Base-by-base conservation (phyloP, 2,888 invertebrate genomes). In the Anticlea derivata region DNA sequence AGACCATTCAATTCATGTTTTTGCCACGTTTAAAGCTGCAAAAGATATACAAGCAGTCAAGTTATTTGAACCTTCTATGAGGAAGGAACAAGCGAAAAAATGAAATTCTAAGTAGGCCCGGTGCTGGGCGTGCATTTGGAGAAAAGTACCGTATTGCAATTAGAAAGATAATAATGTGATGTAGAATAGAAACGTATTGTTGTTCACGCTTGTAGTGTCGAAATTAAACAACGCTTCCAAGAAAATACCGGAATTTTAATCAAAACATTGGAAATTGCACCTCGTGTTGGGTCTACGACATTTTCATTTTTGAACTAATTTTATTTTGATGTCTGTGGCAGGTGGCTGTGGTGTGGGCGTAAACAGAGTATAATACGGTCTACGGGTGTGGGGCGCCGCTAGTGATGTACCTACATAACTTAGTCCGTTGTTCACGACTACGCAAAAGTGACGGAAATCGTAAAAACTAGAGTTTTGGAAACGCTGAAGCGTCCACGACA, bases 261-360 rank as follows among this genome's bases (percentile, higher is more conserved):
- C 66, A 76, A 75, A 76, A 76, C 73, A 76, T 65, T 68, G 62
- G 51, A 66, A 31, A 65, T 59, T 64, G 67, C 55, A 61, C 76
- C 76, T 76, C 76, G 75, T 75, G 75, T 72, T 61, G 53, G 52
- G 45, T 49, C 40, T 27, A 40, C 31, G 41, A 46, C 49, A 39
- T 50, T 39, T 34, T 37, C 13, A 30, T 50, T 52, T 49, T 33
- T 12, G 47, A 55, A 52, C 43, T 41, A 43, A 17, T 46, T 46
- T 49, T 17, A 38, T 43, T 50, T 38, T 30, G n/a, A n/a, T n/a
- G 11, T 43, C 41, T 43, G 41, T 50, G 50, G 39, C 17, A 3
- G 4, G 17, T 17, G n/a, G 10, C n/a, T 10, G 26, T 24, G 24
- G 12, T 34, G 10, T 20, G 7, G 10, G 8, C 10, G 1, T 10